Conservation (phyloP, 2,113 vertebrate genomes). For the Dipodomys merriami region DNA sequence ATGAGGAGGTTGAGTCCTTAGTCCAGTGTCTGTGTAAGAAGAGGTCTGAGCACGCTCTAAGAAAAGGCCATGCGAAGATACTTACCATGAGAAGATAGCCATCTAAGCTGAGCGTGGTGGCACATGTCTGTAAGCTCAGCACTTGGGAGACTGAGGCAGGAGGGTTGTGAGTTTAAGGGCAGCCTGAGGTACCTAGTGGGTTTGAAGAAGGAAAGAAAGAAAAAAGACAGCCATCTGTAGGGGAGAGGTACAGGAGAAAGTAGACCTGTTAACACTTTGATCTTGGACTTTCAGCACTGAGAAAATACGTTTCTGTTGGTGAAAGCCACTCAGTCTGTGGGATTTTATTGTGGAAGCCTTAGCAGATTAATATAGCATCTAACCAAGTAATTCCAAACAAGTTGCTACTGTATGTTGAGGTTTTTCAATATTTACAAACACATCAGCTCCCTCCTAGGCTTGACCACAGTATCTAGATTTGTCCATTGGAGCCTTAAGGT, state of each 20-base stretch:
- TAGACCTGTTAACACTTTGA: rapidly evolving
- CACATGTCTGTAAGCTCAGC: neutral
- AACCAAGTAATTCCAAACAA: neutral
- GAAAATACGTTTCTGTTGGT: neutral
- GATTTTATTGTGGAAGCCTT: neutral
- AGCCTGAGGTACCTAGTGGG: neutral
- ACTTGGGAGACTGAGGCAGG: neutral
- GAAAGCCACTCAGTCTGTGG: neutral
- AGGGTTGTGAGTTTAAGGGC: neutral
- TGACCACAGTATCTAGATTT: neutral
- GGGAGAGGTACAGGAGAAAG: too few species aligned
- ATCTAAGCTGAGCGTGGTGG: neutral
- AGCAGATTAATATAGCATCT: rapidly evolving
- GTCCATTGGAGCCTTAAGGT: neutral
- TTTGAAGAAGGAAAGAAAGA: neutral
- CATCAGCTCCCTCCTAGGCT: too few species aligned
- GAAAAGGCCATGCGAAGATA: neutral
- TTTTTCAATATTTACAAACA: neutral
- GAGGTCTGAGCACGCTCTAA: neutral
- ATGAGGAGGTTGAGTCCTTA: too few species aligned
- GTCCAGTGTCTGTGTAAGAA: neutral
- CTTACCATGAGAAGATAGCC: rapidly evolving
- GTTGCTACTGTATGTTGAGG: neutral
- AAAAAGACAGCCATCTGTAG: neutral
- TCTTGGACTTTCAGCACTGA: neutral